These are phyloP conservation scores for Ictidomys tridecemlineatus DNA, from an alignment of 2,113 vertebrate species.

Conservation along the genomic window DNA sequence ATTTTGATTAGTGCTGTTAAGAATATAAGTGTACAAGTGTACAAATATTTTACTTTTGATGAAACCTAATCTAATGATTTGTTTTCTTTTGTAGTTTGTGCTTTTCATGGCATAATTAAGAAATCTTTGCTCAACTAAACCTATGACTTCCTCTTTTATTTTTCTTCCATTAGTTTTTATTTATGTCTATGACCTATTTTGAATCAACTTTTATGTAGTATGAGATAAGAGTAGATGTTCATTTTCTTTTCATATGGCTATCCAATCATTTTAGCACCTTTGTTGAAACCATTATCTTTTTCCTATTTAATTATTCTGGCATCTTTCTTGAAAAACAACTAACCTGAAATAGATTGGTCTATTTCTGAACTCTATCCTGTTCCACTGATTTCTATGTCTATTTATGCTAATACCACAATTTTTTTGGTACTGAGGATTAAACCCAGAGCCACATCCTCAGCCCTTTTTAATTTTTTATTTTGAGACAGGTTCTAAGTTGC, in stretches of 20 bases:
- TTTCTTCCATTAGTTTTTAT: neutral
- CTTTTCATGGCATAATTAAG: neutral
- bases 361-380: neutral
- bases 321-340: constrained; percentile 32
- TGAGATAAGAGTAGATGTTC: constrained; percentile 26
- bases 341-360: neutral
- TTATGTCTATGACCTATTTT: constrained; percentile 39
- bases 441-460: no score
- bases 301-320: constrained; percentile 35
- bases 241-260: neutral
- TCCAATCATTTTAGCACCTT: neutral
- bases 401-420: neutral
- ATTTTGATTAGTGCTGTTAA: neutral
- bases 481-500: no score
- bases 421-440: no score
- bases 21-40: neutral
- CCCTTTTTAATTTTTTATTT: no score
- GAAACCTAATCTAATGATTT: neutral
- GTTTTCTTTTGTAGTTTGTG: constrained; percentile 12
- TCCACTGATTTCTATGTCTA: neutral
- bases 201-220: neutral
- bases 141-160: neutral
- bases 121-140: constrained; percentile 3
- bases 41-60: neutral
- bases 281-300: constrained; percentile 34